A percentile compares a stretch with the other conserved stretches of the same genome.
Conservation (phyloP, 2,113 vertebrate genomes). For the Jaculus jaculus region DNA sequence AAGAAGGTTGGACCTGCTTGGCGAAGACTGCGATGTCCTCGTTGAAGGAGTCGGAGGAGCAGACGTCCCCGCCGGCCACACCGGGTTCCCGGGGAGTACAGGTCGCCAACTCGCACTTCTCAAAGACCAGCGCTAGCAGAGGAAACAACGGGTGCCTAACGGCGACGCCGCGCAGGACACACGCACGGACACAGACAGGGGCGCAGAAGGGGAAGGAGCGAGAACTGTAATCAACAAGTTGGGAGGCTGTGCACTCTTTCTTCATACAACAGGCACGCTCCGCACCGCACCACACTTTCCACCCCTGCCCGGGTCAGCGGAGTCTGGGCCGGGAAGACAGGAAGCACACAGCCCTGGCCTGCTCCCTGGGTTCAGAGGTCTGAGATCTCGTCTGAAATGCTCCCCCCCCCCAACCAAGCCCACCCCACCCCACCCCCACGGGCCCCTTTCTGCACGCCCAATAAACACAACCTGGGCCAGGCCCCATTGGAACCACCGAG, state of each 20-base stretch:
- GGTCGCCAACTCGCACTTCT: slow-evolving; percentile 99
- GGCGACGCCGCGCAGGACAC: slow-evolving; percentile 86
- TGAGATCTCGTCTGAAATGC: slow-evolving; percentile 28
- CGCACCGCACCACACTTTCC: slow-evolving; percentile 72
- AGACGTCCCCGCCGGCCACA: slow-evolving; percentile 95
- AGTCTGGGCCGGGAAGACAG: slow-evolving; percentile 73
- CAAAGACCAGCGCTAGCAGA: slow-evolving; percentile 98
- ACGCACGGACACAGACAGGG: slow-evolving; percentile 78
- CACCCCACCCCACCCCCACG: too few relatives aligned
- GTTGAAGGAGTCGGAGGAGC: slow-evolving; percentile 97
- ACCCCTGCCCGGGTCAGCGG: slow-evolving; percentile 60
- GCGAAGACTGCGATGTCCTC: slow-evolving; percentile 98
- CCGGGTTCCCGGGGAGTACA: slow-evolving; percentile 98
- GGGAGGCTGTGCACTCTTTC: slow-evolving; percentile 74
- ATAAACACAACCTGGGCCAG: slow-evolving; percentile 3
- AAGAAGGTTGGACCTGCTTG: slow-evolving; percentile 87
- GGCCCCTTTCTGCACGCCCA: slow-evolving; percentile 47
- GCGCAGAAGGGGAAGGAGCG: slow-evolving; percentile 78
- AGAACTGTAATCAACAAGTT: slow-evolving; percentile 87
- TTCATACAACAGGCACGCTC: slow-evolving; percentile 74
- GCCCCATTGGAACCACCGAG: not conserved
- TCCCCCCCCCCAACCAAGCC: not conserved
- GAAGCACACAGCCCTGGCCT: slow-evolving; percentile 49
- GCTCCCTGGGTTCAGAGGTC: slow-evolving; percentile 17
- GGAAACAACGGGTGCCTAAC: slow-evolving; percentile 99